These are phyloP conservation scores for Siphamia tubifer DNA, from an alignment of 2,113 vertebrate species.

Conservation along the genomic window DNA sequence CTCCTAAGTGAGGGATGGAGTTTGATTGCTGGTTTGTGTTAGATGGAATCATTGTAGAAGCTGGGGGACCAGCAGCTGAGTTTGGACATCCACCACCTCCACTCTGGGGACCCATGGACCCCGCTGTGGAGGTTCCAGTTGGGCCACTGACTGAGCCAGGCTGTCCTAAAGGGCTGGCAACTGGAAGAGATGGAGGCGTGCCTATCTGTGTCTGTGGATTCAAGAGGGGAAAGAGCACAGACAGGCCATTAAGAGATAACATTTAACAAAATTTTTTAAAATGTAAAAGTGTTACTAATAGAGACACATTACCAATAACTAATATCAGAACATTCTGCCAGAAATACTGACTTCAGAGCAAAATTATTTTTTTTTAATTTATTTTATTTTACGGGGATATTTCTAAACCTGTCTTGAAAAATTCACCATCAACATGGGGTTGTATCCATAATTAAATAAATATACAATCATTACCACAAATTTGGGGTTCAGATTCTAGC, in stretches of 20 bases:
- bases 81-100: conserved; percentile 56
- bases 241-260: neutral
- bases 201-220: conserved; percentile 86
- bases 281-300: no score
- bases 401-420: no score
- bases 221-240: neutral
- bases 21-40: conserved; percentile 72
- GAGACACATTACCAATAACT: no score
- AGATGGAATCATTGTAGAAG: conserved; percentile 65
- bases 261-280: no score
- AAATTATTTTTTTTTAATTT: no score
- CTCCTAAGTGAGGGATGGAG: conserved; percentile 85
- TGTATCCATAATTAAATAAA: no score
- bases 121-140: conserved; percentile 67
- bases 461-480: no score
- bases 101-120: conserved; percentile 72
- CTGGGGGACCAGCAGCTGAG: conserved; percentile 47
- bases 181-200: conserved; percentile 86
- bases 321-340: no score
- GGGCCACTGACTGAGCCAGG: conserved; percentile 81
- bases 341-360: neutral
- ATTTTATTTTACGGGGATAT: no score
- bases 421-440: no score
- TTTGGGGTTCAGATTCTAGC: no score
- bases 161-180: conserved; percentile 87